Conservation (phyloP, 1,140 invertebrate genomes). For the Zeugodacus cucurbitae region DNA sequence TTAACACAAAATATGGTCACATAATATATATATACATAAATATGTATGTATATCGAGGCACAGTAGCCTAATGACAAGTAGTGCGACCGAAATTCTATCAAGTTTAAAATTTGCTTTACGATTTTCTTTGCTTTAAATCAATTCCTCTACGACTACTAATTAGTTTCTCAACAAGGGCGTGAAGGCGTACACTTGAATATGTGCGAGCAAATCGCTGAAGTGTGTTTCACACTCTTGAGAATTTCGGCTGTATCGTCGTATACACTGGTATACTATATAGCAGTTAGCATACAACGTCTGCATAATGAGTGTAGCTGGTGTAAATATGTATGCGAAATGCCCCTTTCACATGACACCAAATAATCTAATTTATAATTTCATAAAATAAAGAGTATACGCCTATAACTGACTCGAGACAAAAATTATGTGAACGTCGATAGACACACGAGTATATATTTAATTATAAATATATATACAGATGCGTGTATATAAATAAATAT, state of each 20-base stretch:
- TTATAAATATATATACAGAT: background rate
- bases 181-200: background rate
- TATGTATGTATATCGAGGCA: background rate
- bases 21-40: background rate
- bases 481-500: too few species aligned
- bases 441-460: background rate
- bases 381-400: background rate
- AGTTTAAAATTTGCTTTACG: background rate
- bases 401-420: background rate
- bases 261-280: background rate
- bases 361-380: slow-evolving; percentile 14
- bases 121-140: background rate
- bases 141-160: background rate
- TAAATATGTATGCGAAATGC: background rate
- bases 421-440: background rate
- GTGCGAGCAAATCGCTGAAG: background rate
- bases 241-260: background rate
- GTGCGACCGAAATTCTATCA: background rate
- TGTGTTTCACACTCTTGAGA: background rate
- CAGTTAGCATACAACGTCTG: background rate
- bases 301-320: background rate
- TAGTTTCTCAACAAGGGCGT: background rate
- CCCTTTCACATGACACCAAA: background rate
- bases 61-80: background rate
- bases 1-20: too few species aligned